Percentiles rank a stretch among this genome's conserved stretches.
These are phyloP conservation scores for Nyctereutes procyonoides DNA, from an alignment of 2,113 vertebrate genomes.

Conservation along the genomic window DNA sequence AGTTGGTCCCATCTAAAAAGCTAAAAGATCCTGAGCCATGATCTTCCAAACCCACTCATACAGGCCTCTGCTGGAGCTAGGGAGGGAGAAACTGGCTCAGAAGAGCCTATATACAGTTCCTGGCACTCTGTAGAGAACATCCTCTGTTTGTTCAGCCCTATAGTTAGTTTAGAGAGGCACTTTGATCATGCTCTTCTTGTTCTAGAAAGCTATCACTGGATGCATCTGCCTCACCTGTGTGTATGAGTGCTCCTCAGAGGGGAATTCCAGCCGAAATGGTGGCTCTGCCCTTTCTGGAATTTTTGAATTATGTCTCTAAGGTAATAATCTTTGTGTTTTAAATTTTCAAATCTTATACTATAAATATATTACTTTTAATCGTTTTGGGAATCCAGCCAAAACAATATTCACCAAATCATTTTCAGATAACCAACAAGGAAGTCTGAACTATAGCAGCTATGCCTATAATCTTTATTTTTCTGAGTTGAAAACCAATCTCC, in stretches of 20 bases:
- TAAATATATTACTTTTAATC: slow-evolving; percentile 41
- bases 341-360: background rate
- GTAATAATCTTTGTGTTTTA: background rate
- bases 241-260: background rate
- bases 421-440: slow-evolving; percentile 56
- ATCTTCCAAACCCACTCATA: background rate
- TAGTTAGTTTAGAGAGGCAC: background rate
- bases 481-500: slow-evolving; percentile 43
- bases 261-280: background rate
- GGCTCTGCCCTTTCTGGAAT: background rate
- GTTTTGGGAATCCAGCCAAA: slow-evolving; percentile 61
- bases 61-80: background rate
- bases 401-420: slow-evolving; percentile 69
- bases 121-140: background rate
- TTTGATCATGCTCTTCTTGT: slow-evolving; percentile 5
- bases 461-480: slow-evolving; percentile 75
- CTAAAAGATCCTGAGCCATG: background rate
- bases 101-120: background rate
- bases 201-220: background rate
- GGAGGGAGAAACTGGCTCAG: background rate
- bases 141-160: no score
- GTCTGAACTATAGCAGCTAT: slow-evolving; percentile 54
- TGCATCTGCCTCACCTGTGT: background rate
- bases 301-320: background rate
- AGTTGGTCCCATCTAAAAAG: background rate